These are phyloP conservation scores for Aselliscus stoliczkanus DNA, from an alignment of 2,797 vertebrate species.

Conservation along the genomic window DNA sequence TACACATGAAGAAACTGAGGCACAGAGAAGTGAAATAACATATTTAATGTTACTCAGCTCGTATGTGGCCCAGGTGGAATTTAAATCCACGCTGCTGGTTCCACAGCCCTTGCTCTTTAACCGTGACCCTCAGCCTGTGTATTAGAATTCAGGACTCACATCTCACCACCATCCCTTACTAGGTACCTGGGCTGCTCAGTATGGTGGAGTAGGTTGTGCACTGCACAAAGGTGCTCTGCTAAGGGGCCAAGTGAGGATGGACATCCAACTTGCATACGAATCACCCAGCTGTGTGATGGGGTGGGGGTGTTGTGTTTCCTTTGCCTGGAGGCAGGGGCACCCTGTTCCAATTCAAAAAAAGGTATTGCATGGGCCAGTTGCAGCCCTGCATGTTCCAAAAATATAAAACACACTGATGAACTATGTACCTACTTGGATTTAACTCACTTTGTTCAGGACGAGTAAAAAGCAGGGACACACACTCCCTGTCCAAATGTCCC, in stretches of 20 bases:
- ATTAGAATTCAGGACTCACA: background rate
- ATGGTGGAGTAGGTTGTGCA: background rate
- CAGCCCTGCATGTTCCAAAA: background rate
- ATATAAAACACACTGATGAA: background rate
- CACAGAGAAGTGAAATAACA: background rate
- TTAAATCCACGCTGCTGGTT: background rate
- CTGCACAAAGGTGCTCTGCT: background rate
- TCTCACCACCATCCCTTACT: no score
- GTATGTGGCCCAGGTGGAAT: accelerated
- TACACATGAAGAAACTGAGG: background rate
- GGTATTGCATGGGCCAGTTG: background rate
- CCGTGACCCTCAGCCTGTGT: background rate
- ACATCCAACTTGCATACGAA: background rate
- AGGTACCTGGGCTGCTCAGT: background rate
- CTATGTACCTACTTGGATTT: conserved; percentile 34
- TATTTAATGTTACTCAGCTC: background rate
- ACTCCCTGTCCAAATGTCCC: conserved; percentile 3
- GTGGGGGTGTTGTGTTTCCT: no score
- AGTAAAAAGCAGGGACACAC: background rate
- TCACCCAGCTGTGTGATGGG: background rate
- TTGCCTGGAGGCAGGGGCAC: background rate
- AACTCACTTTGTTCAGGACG: conserved; percentile 55
- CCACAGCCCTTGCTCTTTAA: background rate
- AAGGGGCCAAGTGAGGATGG: background rate
- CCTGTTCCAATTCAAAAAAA: background rate